These are phyloP conservation scores for Cephalopterus ornatus DNA, from an alignment of 2,113 vertebrate genomes.

Conservation along the genomic window DNA sequence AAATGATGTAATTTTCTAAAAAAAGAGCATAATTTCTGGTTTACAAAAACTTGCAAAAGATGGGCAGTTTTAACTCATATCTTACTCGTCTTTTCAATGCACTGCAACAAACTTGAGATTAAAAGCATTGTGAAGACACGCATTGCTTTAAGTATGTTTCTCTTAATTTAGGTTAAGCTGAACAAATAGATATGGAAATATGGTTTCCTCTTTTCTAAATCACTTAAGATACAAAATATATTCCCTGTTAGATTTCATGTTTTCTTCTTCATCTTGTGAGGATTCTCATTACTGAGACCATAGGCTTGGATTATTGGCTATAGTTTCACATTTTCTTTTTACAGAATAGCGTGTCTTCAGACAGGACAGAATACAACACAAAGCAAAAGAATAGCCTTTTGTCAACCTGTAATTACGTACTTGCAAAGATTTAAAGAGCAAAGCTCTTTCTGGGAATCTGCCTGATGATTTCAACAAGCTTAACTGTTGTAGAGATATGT, in stretches of 20 bases:
- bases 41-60: neutral
- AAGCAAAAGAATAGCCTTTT: slow-evolving; percentile 13
- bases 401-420: neutral
- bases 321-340: neutral
- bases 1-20: neutral
- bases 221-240: neutral
- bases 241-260: neutral
- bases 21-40: neutral
- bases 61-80: neutral
- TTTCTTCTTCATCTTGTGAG: neutral
- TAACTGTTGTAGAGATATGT: neutral
- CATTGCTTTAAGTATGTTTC: neutral
- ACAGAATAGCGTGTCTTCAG: neutral
- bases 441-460: slow-evolving; percentile 16
- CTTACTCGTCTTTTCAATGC: neutral
- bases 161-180: neutral
- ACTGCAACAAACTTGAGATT: neutral
- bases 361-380: neutral
- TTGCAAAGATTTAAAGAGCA: slow-evolving; percentile 20
- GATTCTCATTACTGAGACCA: neutral
- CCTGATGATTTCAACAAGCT: neutral
- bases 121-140: neutral
- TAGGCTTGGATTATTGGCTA: neutral
- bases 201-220: neutral
- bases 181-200: neutral